A percentile compares a stretch with the other conserved stretches of the same genome.
Conservation (phyloP, 2,797 vertebrate species). For the Gymnoscopelus microlampas region DNA sequence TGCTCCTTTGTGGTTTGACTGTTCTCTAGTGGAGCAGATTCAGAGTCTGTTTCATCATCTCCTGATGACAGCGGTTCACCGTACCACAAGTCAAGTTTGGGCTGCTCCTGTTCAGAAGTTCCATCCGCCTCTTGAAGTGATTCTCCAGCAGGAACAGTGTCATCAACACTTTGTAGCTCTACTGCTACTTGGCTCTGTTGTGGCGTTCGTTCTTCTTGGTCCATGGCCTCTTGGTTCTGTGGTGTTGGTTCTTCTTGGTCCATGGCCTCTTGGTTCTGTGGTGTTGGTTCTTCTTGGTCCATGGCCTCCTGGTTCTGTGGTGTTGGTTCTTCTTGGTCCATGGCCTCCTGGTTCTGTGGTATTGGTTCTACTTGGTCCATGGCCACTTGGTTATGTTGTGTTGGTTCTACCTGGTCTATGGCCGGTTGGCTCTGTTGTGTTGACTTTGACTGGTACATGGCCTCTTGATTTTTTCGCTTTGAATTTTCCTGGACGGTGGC, state of each 20-base stretch:
- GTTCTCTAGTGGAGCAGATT: constrained; percentile 2
- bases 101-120: constrained; percentile 28
- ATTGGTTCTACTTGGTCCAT: background rate
- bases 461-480: too few relatives aligned
- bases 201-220: constrained; percentile 16
- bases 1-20: constrained; percentile 16
- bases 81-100: constrained; percentile 28
- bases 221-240: background rate
- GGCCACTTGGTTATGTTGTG: too few relatives aligned
- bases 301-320: too few relatives aligned
- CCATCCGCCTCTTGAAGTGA: constrained; percentile 39
- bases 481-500: too few relatives aligned
- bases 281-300: constrained; percentile 15
- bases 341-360: constrained; percentile 1
- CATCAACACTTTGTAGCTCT: constrained; percentile 24
- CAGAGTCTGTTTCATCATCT: constrained; percentile 50
- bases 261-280: background rate
- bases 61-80: constrained; percentile 64
- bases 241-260: too few relatives aligned
- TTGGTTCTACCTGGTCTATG: too few relatives aligned
- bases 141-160: constrained; percentile 43
- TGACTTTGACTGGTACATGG: too few relatives aligned
- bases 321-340: background rate
- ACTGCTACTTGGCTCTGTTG: constrained; percentile 6
- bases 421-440: too few relatives aligned